A percentile compares a stretch with the other conserved stretches of the same genome.
These are phyloP conservation scores for Paguma larvata DNA, from an alignment of 2,797 vertebrate species.

Conservation along the genomic window DNA sequence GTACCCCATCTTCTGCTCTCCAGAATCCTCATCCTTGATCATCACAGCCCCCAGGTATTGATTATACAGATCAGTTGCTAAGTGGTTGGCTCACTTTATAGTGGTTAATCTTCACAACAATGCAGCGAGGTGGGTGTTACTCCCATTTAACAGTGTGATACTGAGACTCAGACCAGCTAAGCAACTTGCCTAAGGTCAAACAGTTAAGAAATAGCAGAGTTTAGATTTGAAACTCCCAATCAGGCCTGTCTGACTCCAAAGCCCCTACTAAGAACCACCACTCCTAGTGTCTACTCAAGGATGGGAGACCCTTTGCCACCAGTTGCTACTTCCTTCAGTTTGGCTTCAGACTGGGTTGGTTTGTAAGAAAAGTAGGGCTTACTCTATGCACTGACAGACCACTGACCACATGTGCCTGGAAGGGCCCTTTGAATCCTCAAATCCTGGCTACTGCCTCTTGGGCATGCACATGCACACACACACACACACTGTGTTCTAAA, in stretches of 20 bases:
- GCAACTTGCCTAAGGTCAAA: constrained; percentile 17
- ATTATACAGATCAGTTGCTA: not conserved
- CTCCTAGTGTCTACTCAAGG: not conserved
- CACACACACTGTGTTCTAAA: too few species aligned
- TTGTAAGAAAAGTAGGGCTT: constrained; percentile 30
- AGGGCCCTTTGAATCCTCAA: not conserved
- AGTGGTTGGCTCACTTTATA: not conserved
- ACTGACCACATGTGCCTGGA: not conserved
- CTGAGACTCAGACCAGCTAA: not conserved
- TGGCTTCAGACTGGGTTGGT: not conserved
- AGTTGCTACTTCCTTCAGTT: not conserved
- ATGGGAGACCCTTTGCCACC: not conserved
- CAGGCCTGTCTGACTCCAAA: not conserved
- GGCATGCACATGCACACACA: not conserved
- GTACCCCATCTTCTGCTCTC: not conserved
- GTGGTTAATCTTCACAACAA: not conserved
- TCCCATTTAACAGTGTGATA: not conserved
- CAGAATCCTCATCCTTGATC: not conserved
- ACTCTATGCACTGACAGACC: not conserved
- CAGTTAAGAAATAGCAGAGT: not conserved
- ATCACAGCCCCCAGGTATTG: not conserved
- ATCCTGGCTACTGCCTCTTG: not conserved
- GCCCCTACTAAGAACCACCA: not conserved
- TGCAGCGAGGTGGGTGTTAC: not conserved
- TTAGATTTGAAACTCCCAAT: not conserved